phyloP scores from a whole-genome alignment of 2,113 vertebrate species.

The Oncorhynchus kisutch region DNA sequence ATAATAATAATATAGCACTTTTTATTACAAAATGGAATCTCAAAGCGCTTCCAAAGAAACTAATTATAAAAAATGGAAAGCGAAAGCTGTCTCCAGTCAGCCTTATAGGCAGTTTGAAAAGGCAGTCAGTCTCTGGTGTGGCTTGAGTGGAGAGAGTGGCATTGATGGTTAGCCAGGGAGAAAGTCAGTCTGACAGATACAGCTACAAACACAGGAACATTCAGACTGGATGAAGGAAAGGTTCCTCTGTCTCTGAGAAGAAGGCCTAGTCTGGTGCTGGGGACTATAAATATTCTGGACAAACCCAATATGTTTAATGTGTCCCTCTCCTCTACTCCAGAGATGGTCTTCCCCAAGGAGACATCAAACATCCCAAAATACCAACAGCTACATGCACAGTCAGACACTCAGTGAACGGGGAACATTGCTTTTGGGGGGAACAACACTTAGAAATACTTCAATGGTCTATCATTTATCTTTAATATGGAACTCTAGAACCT shows the following conservation, averaged over 20 bases:
- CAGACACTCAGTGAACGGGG: constrained; percentile 15
- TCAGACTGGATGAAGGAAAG: constrained; percentile 21
- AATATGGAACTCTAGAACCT: neutral
- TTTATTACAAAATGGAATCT: too few relatives aligned
- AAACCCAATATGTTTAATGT: constrained; percentile 30
- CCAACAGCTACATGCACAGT: constrained; percentile 38
- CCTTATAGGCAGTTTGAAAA: too few relatives aligned
- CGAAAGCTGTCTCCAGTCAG: too few relatives aligned
- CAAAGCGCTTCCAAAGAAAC: too few relatives aligned
- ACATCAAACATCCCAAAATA: constrained; percentile 5
- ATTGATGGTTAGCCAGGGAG: too few relatives aligned
- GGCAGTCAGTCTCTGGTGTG: too few relatives aligned
- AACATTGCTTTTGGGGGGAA: constrained; percentile 19
- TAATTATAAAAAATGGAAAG: too few relatives aligned
- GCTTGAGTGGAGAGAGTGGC: too few relatives aligned
- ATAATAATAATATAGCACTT: too few relatives aligned
- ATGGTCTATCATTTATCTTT: neutral
- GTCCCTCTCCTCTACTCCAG: constrained; percentile 19
- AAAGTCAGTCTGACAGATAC: neutral
- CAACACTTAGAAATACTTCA: neutral
- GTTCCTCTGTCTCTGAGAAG: constrained; percentile 6
- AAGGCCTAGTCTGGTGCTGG: constrained; percentile 21
- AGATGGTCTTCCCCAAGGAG: constrained; percentile 12
- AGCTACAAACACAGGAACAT: neutral
- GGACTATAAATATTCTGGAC: constrained; percentile 40